Conservation (phyloP, 2,888 invertebrate species). For the Poecilobothrus nobilitatus region DNA sequence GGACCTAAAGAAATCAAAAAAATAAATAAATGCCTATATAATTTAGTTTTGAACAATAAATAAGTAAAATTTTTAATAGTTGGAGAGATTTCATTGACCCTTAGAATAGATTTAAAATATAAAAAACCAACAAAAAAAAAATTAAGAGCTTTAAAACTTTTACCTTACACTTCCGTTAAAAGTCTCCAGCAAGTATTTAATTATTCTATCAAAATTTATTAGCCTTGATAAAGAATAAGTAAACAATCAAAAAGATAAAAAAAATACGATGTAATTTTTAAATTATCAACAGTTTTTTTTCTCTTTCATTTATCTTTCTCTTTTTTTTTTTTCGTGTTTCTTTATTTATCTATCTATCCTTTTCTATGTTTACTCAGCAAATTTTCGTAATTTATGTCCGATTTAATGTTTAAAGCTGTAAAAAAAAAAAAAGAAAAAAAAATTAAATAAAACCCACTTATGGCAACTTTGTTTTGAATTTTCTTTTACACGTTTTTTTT, state of each 20-base stretch:
- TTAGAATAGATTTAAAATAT: too few relatives aligned
- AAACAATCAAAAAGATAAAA: background rate
- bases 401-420: background rate
- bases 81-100: too few relatives aligned
- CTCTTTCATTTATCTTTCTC: background rate
- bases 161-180: too few relatives aligned
- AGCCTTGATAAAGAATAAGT: background rate
- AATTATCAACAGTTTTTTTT: background rate
- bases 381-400: background rate
- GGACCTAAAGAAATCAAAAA: too few relatives aligned
- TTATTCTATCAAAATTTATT: background rate
- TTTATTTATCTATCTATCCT: background rate
- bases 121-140: too few relatives aligned
- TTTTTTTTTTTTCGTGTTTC: background rate
- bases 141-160: too few relatives aligned
- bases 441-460: background rate
- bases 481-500: background rate
- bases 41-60: too few relatives aligned
- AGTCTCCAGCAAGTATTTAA: too few relatives aligned
- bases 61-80: too few relatives aligned
- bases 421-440: background rate
- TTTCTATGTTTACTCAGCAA: background rate
- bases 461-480: background rate
- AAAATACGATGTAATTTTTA: background rate
- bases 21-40: too few relatives aligned